Percentiles rank a stretch among this genome's conserved stretches.
phyloP scores from a whole-genome alignment of 2,113 vertebrate species.

The Drymodes brunneopygia region DNA sequence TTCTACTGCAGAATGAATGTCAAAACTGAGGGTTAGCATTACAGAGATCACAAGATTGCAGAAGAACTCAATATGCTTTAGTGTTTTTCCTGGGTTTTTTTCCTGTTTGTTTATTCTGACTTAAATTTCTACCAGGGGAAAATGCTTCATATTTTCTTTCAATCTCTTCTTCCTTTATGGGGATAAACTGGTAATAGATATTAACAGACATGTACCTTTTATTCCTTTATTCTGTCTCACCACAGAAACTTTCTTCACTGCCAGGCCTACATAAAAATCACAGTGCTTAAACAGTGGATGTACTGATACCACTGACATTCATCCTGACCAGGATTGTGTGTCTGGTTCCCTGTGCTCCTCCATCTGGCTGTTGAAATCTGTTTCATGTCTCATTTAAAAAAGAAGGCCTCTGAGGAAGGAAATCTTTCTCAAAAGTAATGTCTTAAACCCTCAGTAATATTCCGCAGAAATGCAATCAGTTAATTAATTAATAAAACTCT shows the following conservation, averaged over 20 bases:
- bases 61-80: background rate
- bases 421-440: background rate
- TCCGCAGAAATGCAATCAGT: background rate
- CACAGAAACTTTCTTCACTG: background rate
- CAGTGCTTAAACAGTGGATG: background rate
- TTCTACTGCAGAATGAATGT: background rate
- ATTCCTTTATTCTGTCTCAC: background rate
- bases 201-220: background rate
- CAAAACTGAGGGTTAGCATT: background rate
- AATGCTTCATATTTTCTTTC: background rate
- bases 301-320: background rate
- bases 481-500: background rate
- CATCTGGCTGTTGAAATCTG: background rate
- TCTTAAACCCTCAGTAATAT: background rate
- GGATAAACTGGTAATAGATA: background rate
- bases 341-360: background rate
- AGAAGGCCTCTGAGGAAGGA: background rate
- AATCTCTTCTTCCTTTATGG: background rate
- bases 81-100: background rate
- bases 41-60: background rate
- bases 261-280: background rate
- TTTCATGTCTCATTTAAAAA: background rate
- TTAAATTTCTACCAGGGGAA: background rate
- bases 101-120: background rate
- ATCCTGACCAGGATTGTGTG: background rate